Base-by-base conservation (phyloP, 2,888 invertebrate species). In the Hypomecis atomaria region DNA sequence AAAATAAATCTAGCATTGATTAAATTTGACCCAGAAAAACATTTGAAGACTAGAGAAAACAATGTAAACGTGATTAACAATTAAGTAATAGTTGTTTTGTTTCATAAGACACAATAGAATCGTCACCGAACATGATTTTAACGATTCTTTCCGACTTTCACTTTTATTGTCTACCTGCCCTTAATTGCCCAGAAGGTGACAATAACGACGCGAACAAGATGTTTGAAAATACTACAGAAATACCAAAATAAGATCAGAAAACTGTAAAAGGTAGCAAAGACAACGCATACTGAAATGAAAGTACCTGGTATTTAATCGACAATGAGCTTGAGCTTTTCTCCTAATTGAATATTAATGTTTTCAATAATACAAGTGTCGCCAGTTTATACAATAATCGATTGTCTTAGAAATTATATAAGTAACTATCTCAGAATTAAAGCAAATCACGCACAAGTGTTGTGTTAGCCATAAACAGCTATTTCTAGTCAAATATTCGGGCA, bases 91-190 rank as follows among this genome's bases (percentile, higher is more conserved):
- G 37, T 52, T n/a, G 38, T 53, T 53, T 63, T 54, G 54, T 59
- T 63, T 63, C 63, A 43, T 53, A 62, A 48, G 44, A 57, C 49
- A 59, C 53, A 62, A 62, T 53, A 48, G 57, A 48, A 59, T 64
- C 38, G 59, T 59, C 50, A 33, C 40, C 64, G 55, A 57, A 53
- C 48, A 60, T 56, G 38, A 60, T 43, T 52, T 56, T 54, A 54
- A 60, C 59, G 38, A 43, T 54, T 48, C 48, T 38, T 54, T 38
- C 36, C 54, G 23, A 49, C 66, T 69, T 70, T 70, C 69, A 63
- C 69, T 70, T 70, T 65, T 66, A 66, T 70, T 59, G 50, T 59
- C 42, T 62, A 49, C 45, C 48, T 66, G 68, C 59, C 64, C 70
- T 59, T 69, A 70, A 65, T 68, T 65, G 56, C 56, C 38, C 43